Conservation (phyloP, 2,113 vertebrate species). For the Channa argus region DNA sequence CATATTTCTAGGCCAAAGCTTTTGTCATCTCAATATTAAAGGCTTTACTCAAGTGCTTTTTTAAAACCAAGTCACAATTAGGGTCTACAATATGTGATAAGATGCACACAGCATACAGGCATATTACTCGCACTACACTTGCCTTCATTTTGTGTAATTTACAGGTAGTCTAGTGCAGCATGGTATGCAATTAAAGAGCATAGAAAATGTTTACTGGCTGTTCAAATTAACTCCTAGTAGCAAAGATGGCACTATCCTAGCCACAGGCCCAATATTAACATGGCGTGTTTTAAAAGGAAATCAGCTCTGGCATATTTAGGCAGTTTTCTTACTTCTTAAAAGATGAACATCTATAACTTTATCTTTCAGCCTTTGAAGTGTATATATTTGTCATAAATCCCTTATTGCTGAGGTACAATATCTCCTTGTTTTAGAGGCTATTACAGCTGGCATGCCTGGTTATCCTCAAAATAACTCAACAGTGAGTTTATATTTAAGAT, state of each 20-base stretch:
- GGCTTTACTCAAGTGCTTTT: slow-evolving; percentile 1
- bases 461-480: no score
- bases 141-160: slow-evolving; percentile 19
- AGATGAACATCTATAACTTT: no score
- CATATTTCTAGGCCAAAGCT: no score
- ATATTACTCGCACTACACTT: slow-evolving; percentile 22
- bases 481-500: no score
- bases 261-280: slow-evolving; percentile 22
- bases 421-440: background rate
- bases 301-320: no score
- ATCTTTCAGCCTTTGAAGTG: background rate
- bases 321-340: no score
- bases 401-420: no score
- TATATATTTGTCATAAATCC: background rate
- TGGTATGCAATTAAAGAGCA: slow-evolving; percentile 11
- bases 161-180: slow-evolving; percentile 7
- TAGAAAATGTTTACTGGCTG: slow-evolving; percentile 22
- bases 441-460: no score
- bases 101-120: slow-evolving; percentile 4
- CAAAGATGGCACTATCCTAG: slow-evolving; percentile 5
- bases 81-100: background rate
- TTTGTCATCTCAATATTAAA: background rate
- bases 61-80: slow-evolving; percentile 1
- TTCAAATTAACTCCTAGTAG: slow-evolving; percentile 40
- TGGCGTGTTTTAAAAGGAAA: no score